phyloP scores from a whole-genome alignment of 2,888 invertebrate species.

The Elmis aenea region DNA sequence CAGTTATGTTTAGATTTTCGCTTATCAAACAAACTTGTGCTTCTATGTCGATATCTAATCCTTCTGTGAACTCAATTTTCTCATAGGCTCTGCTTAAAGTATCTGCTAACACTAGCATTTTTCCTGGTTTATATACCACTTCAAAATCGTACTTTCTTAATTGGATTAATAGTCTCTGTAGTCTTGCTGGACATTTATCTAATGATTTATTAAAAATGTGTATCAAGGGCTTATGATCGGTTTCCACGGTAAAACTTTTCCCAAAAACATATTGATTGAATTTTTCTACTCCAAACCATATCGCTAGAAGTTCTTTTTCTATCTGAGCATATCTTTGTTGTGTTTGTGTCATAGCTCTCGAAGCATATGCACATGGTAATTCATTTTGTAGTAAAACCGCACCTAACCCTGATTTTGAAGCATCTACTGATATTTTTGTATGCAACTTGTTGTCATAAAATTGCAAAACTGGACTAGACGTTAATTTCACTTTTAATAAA shows the following conservation, averaged over 20 bases:
- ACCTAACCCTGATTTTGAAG: conserved; percentile 25
- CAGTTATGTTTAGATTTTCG: too few relatives aligned
- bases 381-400: conserved; percentile 35
- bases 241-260: conserved; percentile 16
- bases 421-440: conserved; percentile 13
- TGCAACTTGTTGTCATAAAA: conserved; percentile 9
- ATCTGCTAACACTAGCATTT: conserved; percentile 15
- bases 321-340: conserved; percentile 33
- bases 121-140: conserved; percentile 14
- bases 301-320: conserved; percentile 36
- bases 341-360: conserved; percentile 28
- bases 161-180: conserved; percentile 10
- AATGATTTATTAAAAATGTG: conserved; percentile 18
- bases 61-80: too few relatives aligned
- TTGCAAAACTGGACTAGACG: conserved; percentile 8
- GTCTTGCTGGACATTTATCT: conserved; percentile 9
- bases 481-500: conserved; percentile 15
- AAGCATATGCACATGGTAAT: conserved; percentile 37
- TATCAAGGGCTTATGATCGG: conserved; percentile 20
- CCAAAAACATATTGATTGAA: conserved; percentile 37
- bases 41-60: too few relatives aligned
- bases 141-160: conserved; percentile 12
- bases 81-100: too few relatives aligned
- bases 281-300: conserved; percentile 32
- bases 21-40: too few relatives aligned